phyloP scores from a whole-genome alignment of 2,888 invertebrate species.

The Tuta absoluta region DNA sequence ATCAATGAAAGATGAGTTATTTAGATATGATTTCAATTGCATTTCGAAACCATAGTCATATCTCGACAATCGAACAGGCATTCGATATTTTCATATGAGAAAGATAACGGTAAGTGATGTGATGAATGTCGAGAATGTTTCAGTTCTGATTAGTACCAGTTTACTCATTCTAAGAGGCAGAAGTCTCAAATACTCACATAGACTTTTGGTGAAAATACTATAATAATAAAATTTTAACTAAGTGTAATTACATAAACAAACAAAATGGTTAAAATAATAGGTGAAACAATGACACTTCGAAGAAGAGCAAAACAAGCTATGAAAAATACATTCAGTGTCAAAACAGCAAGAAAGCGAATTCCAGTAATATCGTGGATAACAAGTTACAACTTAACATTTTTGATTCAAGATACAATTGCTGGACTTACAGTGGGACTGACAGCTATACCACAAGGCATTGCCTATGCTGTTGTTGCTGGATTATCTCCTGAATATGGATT shows the following conservation, averaged over 20 bases:
- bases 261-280: background rate
- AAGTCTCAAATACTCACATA: background rate
- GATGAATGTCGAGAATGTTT: background rate
- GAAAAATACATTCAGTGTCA: conserved; percentile 58
- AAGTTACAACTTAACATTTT: conserved; percentile 82
- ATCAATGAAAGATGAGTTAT: conserved; percentile 1
- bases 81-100: background rate
- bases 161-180: background rate
- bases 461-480: conserved; percentile 89
- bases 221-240: background rate
- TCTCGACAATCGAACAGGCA: background rate
- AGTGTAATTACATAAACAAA: background rate
- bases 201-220: background rate
- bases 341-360: conserved; percentile 76
- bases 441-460: conserved; percentile 91
- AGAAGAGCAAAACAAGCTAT: conserved; percentile 39
- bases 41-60: background rate
- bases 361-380: conserved; percentile 89
- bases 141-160: background rate
- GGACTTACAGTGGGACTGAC: conserved; percentile 92
- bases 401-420: conserved; percentile 91
- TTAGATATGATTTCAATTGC: background rate
- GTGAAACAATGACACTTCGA: background rate
- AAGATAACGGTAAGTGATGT: background rate
- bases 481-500: conserved; percentile 89